Conservation (phyloP, 2,113 vertebrate species). For the Gnathonemus longibarbis region DNA sequence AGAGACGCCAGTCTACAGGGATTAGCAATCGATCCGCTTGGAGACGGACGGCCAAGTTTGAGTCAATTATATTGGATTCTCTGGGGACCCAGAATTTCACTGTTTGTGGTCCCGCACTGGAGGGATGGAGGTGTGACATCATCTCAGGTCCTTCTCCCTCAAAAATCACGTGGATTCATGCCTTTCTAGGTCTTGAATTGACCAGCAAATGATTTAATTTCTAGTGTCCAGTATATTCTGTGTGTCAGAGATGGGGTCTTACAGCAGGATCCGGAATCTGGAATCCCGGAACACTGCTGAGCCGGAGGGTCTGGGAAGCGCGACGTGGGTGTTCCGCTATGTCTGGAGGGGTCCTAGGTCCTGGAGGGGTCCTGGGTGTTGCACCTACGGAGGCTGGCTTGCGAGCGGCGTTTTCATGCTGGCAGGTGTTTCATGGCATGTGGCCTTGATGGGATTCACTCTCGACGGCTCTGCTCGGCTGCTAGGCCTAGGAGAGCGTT, state of each 20-base stretch:
- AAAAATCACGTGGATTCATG: neutral
- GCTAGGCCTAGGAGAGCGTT: neutral
- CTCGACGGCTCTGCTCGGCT: neutral
- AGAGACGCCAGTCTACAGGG: neutral
- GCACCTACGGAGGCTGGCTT: neutral
- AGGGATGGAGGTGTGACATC: neutral
- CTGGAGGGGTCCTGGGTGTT: neutral
- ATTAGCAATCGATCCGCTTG: neutral
- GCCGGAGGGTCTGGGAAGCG: neutral
- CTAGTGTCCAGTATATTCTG: neutral
- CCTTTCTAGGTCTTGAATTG: neutral
- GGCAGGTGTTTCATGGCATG: neutral
- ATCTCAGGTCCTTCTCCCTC: neutral
- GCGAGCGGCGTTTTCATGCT: neutral
- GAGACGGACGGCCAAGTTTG: neutral
- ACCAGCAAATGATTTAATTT: neutral
- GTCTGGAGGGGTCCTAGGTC: neutral
- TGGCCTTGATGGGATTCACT: conserved; percentile 1
- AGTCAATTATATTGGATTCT: neutral
- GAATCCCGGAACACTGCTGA: neutral
- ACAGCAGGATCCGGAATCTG: neutral
- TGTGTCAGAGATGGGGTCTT: neutral
- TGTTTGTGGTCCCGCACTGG: neutral
- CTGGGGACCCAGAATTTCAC: neutral
- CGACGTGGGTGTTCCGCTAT: neutral